Base-by-base conservation (phyloP, 2,888 invertebrate species). In the Cosmia trapezina region DNA sequence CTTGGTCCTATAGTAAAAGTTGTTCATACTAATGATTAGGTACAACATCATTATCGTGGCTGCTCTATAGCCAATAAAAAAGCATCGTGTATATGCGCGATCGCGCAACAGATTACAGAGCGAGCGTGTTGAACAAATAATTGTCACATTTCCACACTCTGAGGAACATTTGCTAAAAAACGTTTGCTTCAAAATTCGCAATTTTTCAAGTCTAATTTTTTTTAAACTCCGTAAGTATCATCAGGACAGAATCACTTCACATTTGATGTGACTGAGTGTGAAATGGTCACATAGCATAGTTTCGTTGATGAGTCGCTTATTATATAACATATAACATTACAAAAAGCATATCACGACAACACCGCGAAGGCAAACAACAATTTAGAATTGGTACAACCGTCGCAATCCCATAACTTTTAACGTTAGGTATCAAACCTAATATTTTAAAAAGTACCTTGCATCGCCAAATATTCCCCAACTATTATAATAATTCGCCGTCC, bases 311-410 rank as follows among this genome's bases (percentile, higher is more conserved):
- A 77, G 68, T 70, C 57, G 17, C 71, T 49, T 43, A 51, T 49
- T 43, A 51, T 64, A 69, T 28, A 66, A 73, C 69, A 51, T 64
- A 69, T 28, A 66, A 73, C 69, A 70, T 64, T 73, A 74, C 70
- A 83, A 51, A 71, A 68, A 53, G 54, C 66, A 67, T 76, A 84
- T 77, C 73, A 76, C 78, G 72, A 78, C 82, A 66, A 77, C 77
- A 70, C 74, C 67, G 66, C 76, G 76, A 84, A 86, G 80, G 78
- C 87, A 67, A 78, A 73, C 72, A 83, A 80, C 77, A 85, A 70
- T 57, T 79, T 76, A 77, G 68, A 82, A 78, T 86, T 69, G 61
- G 60, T 78, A 61, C 75, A 77, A 71, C 22, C 65, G 54, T 75
- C 63, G 33, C 77, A 65, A 77, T 77, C 45, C 69, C 28, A 71